A percentile compares a stretch with the other conserved stretches of the same genome.
phyloP scores from a whole-genome alignment of 2,888 invertebrate species.

The Allygus modestus region DNA sequence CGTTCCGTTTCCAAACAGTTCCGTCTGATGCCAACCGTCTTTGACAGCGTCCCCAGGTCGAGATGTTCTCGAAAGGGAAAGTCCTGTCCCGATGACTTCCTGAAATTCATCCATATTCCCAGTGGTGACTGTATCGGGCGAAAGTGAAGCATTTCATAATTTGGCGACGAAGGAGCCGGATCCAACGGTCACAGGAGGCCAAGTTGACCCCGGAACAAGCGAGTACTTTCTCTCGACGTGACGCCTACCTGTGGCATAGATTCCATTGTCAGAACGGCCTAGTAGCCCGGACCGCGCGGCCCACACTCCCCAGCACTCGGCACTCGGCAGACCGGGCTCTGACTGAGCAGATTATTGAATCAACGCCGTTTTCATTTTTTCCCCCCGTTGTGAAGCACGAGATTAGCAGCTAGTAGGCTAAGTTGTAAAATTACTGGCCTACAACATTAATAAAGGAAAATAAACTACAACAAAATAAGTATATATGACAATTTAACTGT shows the following conservation, averaged over 20 bases:
- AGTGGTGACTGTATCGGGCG: constrained; percentile 37
- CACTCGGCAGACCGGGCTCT: background rate
- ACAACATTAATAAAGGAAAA: too few species aligned
- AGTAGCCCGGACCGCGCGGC: background rate
- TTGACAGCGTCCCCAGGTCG: too few species aligned
- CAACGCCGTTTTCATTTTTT: too few species aligned
- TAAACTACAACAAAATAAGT: too few species aligned
- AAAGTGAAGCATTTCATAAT: constrained; percentile 48
- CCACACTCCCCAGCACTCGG: background rate
- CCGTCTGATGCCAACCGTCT: too few species aligned
- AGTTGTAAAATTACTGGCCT: too few species aligned
- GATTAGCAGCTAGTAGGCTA: too few species aligned
- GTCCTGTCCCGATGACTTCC: background rate
- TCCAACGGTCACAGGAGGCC: background rate
- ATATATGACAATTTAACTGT: too few species aligned
- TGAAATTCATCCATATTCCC: constrained; percentile 6
- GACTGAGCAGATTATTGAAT: too few species aligned
- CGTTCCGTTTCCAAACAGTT: too few species aligned
- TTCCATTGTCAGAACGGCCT: constrained; percentile 30
- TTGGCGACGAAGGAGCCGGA: constrained; percentile 31
- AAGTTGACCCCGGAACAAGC: constrained; percentile 35
- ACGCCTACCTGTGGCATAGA: constrained; percentile 53
- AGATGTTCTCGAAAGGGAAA: constrained; percentile 2
- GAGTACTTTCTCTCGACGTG: constrained; percentile 33
- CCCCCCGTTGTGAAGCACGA: too few species aligned